Evolutionary conservation across 2,888 invertebrate species (phyloP).

Genomic region (Caenorhabditis macrosperma): DNA sequence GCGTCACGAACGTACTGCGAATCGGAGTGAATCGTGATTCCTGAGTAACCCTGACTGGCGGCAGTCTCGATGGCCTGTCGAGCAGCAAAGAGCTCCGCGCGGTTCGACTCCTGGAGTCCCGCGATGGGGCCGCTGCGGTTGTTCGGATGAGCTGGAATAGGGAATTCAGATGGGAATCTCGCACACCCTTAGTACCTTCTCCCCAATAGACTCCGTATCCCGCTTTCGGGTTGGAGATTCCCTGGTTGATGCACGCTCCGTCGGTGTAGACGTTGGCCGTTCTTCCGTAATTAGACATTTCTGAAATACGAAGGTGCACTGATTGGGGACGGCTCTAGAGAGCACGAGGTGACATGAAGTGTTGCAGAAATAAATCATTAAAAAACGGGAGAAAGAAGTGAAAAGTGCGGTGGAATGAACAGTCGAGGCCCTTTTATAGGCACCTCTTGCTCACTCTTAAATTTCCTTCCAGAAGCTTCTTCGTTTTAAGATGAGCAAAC

Average conservation of each 20-base stretch:
- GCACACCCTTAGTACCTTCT: too few relatives aligned
- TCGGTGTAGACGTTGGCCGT: background rate
- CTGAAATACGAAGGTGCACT: background rate
- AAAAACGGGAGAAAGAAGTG: too few relatives aligned
- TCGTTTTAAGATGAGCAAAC: too few relatives aligned
- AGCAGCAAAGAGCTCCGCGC: background rate
- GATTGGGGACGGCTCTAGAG: too few relatives aligned
- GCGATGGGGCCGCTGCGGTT: background rate
- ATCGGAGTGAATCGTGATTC: background rate
- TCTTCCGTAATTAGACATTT: background rate
- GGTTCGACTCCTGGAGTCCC: background rate
- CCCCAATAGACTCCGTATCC: background rate
- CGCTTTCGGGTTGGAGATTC: background rate
- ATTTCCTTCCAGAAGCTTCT: too few relatives aligned
- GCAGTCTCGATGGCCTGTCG: background rate
- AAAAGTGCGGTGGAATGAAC: too few relatives aligned
- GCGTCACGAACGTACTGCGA: background rate
- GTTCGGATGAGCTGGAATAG: background rate
- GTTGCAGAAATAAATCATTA: too few relatives aligned
- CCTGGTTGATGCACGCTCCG: background rate
- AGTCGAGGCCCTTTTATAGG: too few relatives aligned
- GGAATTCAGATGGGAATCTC: background rate
- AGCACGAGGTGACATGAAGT: too few relatives aligned
- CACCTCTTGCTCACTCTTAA: too few relatives aligned
- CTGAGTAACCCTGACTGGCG: background rate